Evolutionary conservation across 2,113 vertebrate genomes (phyloP).

Genomic region (Tachysurus fulvidraco): DNA sequence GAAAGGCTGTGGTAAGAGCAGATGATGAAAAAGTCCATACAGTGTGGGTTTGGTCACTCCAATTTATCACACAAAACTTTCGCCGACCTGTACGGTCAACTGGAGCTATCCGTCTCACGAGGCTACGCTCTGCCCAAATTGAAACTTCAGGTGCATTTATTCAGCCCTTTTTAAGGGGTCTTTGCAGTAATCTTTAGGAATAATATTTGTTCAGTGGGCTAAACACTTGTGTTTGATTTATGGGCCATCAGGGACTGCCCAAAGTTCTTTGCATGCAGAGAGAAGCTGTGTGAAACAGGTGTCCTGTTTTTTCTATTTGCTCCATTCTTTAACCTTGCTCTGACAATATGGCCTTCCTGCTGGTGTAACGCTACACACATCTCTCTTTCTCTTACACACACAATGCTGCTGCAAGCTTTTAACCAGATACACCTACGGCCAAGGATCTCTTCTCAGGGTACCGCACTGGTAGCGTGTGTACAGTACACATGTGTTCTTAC

Average conservation of each 20-base stretch:
- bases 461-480: not conserved
- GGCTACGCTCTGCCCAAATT: slow-evolving; percentile 11
- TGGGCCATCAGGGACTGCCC: slow-evolving; percentile 25
- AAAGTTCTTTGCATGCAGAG: slow-evolving; percentile 45
- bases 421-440: slow-evolving; percentile 43
- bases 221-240: slow-evolving; percentile 50
- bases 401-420: slow-evolving; percentile 34
- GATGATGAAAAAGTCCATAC: not conserved
- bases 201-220: slow-evolving; percentile 53
- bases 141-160: slow-evolving; percentile 45
- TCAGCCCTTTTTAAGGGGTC: slow-evolving; percentile 30
- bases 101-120: slow-evolving; percentile 21
- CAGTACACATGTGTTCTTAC: not conserved
- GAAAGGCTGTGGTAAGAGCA: not conserved
- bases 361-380: not conserved
- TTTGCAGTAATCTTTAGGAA: slow-evolving; percentile 50
- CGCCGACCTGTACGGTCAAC: slow-evolving; percentile 17
- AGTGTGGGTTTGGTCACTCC: not conserved
- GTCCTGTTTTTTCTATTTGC: slow-evolving; percentile 53
- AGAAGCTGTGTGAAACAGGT: slow-evolving; percentile 49
- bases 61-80: slow-evolving; percentile 20
- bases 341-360: slow-evolving; percentile 19
- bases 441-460: slow-evolving; percentile 1
- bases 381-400: slow-evolving; percentile 5
- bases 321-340: slow-evolving; percentile 44